Conservation (phyloP, 1,140 invertebrate genomes). For the Xylocopa sonorina region DNA sequence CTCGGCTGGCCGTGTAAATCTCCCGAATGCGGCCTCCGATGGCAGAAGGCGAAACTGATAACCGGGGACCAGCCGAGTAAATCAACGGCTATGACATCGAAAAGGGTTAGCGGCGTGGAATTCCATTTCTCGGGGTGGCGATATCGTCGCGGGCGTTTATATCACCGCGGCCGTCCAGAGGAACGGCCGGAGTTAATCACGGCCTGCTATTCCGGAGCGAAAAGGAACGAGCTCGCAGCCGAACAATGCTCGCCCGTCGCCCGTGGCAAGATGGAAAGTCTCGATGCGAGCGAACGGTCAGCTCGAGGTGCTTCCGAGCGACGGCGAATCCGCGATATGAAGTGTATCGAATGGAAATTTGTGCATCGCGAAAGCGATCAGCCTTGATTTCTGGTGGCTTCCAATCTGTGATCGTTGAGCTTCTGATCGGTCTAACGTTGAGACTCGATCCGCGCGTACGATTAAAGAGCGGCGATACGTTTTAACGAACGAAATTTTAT, state of each 20-base stretch:
- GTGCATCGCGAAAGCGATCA: no score
- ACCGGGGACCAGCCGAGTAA: constrained; percentile 44
- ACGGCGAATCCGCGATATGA: no score
- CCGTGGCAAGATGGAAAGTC: not conserved
- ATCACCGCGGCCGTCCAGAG: constrained; percentile 29
- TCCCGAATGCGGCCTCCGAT: constrained; percentile 28
- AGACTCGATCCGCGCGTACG: not conserved
- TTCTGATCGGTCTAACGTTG: not conserved
- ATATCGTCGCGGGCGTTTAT: constrained; percentile 56
- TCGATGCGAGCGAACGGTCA: not conserved
- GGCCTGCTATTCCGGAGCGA: constrained; percentile 25
- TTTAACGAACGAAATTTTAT: not conserved
- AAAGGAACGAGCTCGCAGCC: constrained; percentile 29
- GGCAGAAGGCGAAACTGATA: constrained; percentile 48
- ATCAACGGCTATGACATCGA: constrained; percentile 50
- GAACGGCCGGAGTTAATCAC: constrained; percentile 47
- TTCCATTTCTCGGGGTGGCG: constrained; percentile 58
- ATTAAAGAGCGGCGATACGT: not conserved
- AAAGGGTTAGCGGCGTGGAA: constrained; percentile 54
- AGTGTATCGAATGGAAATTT: no score
- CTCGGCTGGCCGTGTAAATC: constrained; percentile 41
- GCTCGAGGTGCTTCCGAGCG: no score
- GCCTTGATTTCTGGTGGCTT: no score
- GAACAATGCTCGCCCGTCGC: constrained; percentile 18
- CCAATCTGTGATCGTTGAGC: no score